These are phyloP conservation scores for Cryptotis parvus DNA, from an alignment of 2,113 vertebrate genomes.

Conservation along the genomic window DNA sequence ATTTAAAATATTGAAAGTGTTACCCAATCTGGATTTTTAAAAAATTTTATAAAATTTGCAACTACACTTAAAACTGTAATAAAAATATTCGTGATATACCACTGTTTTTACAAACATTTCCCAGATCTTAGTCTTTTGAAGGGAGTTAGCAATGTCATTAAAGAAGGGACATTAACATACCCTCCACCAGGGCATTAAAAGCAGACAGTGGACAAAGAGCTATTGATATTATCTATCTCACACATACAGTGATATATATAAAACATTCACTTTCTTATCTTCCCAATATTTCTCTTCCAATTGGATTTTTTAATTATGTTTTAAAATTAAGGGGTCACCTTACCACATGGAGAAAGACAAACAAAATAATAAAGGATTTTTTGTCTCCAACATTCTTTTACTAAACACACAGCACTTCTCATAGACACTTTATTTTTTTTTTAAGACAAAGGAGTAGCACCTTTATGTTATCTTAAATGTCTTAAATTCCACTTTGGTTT, in stretches of 20 bases:
- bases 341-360: not conserved
- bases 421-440: not conserved
- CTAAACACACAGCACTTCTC: slow-evolving; percentile 17
- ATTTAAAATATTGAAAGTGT: not conserved
- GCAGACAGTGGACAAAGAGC: not conserved
- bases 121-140: not conserved
- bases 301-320: not conserved
- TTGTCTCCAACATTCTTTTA: not conserved
- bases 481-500: too few relatives aligned
- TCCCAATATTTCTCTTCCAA: not conserved
- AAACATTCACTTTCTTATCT: not conserved
- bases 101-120: not conserved
- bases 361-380: slow-evolving; percentile 13
- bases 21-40: slow-evolving; percentile 11
- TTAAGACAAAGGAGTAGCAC: too few relatives aligned
- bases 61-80: slow-evolving; percentile 4
- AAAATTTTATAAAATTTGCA: not conserved
- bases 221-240: not conserved
- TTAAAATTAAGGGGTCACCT: slow-evolving; percentile 15
- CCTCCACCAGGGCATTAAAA: not conserved
- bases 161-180: not conserved
- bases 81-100: not conserved
- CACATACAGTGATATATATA: not conserved
- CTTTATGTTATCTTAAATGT: too few relatives aligned
- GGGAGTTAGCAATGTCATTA: not conserved